Base-by-base conservation (phyloP, 1,140 invertebrate species). In the Anoplolepis gracilipes region DNA sequence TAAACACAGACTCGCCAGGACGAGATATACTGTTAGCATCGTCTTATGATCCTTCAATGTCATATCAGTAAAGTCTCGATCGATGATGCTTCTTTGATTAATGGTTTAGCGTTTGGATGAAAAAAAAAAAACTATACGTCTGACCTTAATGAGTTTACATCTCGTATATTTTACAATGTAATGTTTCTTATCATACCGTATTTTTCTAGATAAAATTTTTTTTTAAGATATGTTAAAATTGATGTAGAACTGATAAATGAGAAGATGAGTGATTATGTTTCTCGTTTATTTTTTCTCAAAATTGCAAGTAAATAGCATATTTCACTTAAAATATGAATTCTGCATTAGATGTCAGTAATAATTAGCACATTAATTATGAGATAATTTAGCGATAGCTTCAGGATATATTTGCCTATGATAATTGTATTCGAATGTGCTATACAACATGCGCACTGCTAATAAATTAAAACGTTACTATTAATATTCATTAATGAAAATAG, bases 81-180 rank as follows among this genome's bases (percentile, higher is more conserved):
- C 59, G 84, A 65, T 64, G 62, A 55, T 10, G 10, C 19, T 28
- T 69, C 57, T 72, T 73, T 72, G 79, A 86, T 73, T 72, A 82
- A 82, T 53, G 67, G 78, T 73, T 72, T 55, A 19, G 7, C 19
- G 5, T 22, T 13, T 53, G 28, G 3, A 11, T 28, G 13, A 22
- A n/a, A 70, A 72, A 57, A 69, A 59, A 59, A 30, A 16, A 8
- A 67, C 36, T 33, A 67, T 53, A 67, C n/a, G n/a, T 28, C 16
- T 13, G 49, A 72, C 65, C 67, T 82, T 73, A 81, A 81, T 59
- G 53, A 72, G 19, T 13, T 79, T 33, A 33, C 22, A n/a, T 79
- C 22, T 79, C 30, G 57, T 46, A 57, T 22, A 13, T n/a, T 25
- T 33, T 42, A n/a, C 53, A 22, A 82, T 13, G 22, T 79, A 70